These are phyloP conservation scores for Drosophila histrio DNA, from an alignment of 2,888 invertebrate genomes.

Conservation along the genomic window DNA sequence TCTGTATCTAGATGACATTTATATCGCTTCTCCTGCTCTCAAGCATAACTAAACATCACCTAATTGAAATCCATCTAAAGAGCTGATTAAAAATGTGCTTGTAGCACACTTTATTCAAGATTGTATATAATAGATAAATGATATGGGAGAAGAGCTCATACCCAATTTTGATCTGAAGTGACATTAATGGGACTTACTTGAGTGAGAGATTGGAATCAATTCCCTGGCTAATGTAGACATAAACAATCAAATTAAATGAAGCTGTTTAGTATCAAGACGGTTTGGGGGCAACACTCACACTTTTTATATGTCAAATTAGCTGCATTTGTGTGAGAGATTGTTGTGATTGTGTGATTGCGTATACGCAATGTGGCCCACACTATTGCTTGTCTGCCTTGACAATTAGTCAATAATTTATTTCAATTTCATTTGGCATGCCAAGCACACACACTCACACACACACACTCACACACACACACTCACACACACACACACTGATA, in stretches of 20 bases:
- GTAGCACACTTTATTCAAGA: slow-evolving; percentile 28
- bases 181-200: slow-evolving; percentile 56
- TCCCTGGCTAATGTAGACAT: slow-evolving; percentile 55
- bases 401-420: slow-evolving; percentile 83
- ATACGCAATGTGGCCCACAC: slow-evolving; percentile 31
- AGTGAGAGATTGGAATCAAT: slow-evolving; percentile 49
- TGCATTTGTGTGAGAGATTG: slow-evolving; percentile 42
- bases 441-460: slow-evolving; percentile 41
- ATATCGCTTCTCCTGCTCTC: background rate
- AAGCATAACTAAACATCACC: slow-evolving; percentile 7
- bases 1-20: slow-evolving; percentile 12
- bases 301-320: slow-evolving; percentile 61
- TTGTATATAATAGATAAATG: slow-evolving; percentile 9
- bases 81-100: slow-evolving; percentile 31
- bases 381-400: slow-evolving; percentile 67
- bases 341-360: slow-evolving; percentile 51
- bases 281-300: slow-evolving; percentile 7
- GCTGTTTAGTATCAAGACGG: slow-evolving; percentile 4
- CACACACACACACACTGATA: background rate
- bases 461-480: slow-evolving; percentile 22
- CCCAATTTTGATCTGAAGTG: slow-evolving; percentile 5
- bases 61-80: slow-evolving; percentile 26
- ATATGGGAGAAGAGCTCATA: background rate
- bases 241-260: slow-evolving; percentile 71
- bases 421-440: slow-evolving; percentile 78